Percentiles rank a stretch among this genome's conserved stretches.
Conservation (phyloP, 1,140 invertebrate species). For the Drosophila sulfurigaster region DNA sequence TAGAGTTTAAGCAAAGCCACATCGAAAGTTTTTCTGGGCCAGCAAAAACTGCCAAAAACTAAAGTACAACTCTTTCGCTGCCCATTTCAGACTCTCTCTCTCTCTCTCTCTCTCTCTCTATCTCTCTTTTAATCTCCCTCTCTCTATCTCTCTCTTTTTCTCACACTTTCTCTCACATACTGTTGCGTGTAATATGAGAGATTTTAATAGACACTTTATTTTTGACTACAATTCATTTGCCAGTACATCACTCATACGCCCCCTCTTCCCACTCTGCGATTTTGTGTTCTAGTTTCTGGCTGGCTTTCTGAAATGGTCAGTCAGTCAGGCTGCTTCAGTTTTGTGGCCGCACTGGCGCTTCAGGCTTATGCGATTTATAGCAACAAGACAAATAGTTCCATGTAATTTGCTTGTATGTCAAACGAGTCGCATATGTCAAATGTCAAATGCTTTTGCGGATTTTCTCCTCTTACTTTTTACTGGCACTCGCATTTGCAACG, state of each 20-base stretch:
- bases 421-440: constrained; percentile 78
- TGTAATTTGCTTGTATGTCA: constrained; percentile 81
- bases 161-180: not conserved
- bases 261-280: not conserved
- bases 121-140: not conserved
- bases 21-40: constrained; percentile 68
- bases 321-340: not conserved
- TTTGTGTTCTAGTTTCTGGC: constrained; percentile 16
- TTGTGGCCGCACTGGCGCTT: constrained; percentile 19
- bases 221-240: constrained; percentile 41
- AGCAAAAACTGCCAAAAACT: constrained; percentile 49
- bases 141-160: not conserved
- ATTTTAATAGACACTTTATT: constrained; percentile 36
- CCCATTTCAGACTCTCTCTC: not conserved
- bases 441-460: constrained; percentile 57
- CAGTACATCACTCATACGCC: constrained; percentile 59
- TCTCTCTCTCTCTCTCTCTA: constrained; percentile 2
- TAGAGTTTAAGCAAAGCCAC: constrained; percentile 38
- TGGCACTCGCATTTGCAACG: not conserved
- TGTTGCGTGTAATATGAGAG: constrained; percentile 8
- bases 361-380: constrained; percentile 71
- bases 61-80: constrained; percentile 31
- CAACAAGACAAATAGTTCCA: constrained; percentile 74
- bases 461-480: constrained; percentile 38
- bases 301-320: constrained; percentile 8